Evolutionary conservation across 2,113 vertebrate genomes (phyloP).

Genomic region (Paradisaea rubra): DNA sequence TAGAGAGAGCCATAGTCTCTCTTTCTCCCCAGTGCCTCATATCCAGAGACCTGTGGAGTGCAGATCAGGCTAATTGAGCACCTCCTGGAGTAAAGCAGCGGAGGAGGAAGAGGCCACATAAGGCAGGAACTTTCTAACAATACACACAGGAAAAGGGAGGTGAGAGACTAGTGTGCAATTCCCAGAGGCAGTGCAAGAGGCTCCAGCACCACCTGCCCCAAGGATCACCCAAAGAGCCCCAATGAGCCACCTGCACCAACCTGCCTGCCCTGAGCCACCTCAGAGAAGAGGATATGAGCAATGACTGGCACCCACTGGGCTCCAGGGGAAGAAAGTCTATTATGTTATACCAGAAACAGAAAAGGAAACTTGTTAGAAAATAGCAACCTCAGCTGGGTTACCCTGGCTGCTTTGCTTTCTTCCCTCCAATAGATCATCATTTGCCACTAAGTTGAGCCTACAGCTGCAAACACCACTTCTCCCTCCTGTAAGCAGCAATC

Average conservation of each 20-base stretch:
- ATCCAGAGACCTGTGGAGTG: not conserved
- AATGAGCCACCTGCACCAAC: not conserved
- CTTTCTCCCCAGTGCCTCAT: not conserved
- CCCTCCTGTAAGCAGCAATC: not conserved
- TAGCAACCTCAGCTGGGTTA: not conserved
- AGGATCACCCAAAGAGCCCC: not conserved
- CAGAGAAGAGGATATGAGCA: not conserved
- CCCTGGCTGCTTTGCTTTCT: not conserved
- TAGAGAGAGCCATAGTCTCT: not conserved
- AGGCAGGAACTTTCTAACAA: not conserved
- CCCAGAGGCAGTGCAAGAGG: not conserved
- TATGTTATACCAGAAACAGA: not conserved
- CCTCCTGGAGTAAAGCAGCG: not conserved
- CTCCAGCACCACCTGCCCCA: not conserved
- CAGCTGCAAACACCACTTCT: not conserved
- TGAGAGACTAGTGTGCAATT: accelerated
- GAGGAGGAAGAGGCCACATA: not conserved
- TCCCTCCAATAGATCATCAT: not conserved
- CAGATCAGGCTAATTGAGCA: not conserved
- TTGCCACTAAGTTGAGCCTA: not conserved
- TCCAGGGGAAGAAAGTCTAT: not conserved
- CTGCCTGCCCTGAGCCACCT: not conserved
- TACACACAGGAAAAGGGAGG: not conserved
- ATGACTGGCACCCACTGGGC: not conserved
- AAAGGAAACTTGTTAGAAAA: not conserved